phyloP scores from a whole-genome alignment of 2,888 invertebrate species.

The Stictocephala bisonia region DNA sequence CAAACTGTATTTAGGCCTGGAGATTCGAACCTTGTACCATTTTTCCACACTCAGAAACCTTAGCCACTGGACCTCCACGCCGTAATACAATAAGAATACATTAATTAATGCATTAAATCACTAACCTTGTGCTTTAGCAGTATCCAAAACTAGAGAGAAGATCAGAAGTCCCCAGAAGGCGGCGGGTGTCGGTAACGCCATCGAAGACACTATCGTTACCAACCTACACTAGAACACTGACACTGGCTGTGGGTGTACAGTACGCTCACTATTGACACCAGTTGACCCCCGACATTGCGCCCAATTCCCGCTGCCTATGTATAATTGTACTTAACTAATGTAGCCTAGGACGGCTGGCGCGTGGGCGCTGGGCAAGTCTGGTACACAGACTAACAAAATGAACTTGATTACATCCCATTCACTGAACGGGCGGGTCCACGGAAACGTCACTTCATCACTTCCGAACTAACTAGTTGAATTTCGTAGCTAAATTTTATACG shows the following conservation, averaged over 20 bases:
- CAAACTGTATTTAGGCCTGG: no score
- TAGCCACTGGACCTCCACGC: no score
- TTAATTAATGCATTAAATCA: background rate
- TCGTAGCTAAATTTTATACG: no score
- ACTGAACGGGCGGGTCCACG: background rate
- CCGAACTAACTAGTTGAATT: background rate
- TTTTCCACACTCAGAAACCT: no score
- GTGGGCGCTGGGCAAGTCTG: background rate
- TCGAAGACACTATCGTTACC: background rate
- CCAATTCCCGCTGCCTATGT: conserved; percentile 23
- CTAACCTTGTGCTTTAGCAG: conserved; percentile 1
- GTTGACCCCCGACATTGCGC: conserved; percentile 21
- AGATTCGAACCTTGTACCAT: no score
- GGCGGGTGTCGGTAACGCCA: background rate
- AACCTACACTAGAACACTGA: conserved; percentile 2
- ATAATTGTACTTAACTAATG: conserved; percentile 24
- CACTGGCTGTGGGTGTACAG: conserved; percentile 14
- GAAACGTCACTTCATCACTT: background rate
- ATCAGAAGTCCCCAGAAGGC: background rate
- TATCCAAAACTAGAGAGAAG: conserved; percentile 3
- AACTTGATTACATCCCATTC: background rate
- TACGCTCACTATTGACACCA: conserved; percentile 13
- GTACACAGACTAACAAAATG: background rate
- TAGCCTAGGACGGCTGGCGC: background rate
- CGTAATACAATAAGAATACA: no score